These are phyloP conservation scores for Cataglyphis rosenhaueri DNA, from an alignment of 2,888 invertebrate species.

Conservation along the genomic window DNA sequence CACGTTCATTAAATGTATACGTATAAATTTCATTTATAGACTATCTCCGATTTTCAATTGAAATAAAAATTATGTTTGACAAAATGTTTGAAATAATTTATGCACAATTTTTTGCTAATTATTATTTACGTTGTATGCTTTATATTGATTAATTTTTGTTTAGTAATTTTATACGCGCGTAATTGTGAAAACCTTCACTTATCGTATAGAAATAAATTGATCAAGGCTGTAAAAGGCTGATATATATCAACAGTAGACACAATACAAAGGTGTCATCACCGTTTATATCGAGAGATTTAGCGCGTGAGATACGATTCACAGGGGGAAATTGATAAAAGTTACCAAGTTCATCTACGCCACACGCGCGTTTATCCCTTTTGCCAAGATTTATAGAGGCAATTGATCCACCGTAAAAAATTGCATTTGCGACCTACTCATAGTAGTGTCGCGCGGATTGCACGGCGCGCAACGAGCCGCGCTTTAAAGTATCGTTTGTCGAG, in stretches of 20 bases:
- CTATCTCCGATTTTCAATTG: background rate
- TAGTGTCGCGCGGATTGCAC: conserved; percentile 55
- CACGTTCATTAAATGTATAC: background rate
- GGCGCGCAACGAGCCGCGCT: conserved; percentile 60
- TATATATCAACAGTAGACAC: conserved; percentile 1
- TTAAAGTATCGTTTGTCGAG: conserved; percentile 72
- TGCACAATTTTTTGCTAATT: background rate
- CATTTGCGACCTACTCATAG: conserved; percentile 40
- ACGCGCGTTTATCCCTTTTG: conserved; percentile 41
- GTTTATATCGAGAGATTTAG: conserved; percentile 9
- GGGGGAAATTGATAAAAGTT: conserved; percentile 34
- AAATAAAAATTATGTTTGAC: background rate
- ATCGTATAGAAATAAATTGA: conserved; percentile 2
- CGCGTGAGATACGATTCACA: background rate
- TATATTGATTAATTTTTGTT: background rate
- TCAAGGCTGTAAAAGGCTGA: background rate
- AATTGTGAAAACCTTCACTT: conserved; percentile 11
- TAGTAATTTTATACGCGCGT: conserved; percentile 17
- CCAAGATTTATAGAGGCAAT: conserved; percentile 42
- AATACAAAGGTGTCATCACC: conserved; percentile 15
- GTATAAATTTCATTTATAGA: background rate
- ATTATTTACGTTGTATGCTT: background rate
- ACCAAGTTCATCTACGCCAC: conserved; percentile 10
- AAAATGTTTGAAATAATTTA: background rate
- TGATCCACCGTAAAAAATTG: conserved; percentile 29